Evolutionary conservation across 92 coral and sea anemone genomes (phyloP), one percentile per base, ranked within the genome.

Genomic region (Palythoa caribaeorum): DNA sequence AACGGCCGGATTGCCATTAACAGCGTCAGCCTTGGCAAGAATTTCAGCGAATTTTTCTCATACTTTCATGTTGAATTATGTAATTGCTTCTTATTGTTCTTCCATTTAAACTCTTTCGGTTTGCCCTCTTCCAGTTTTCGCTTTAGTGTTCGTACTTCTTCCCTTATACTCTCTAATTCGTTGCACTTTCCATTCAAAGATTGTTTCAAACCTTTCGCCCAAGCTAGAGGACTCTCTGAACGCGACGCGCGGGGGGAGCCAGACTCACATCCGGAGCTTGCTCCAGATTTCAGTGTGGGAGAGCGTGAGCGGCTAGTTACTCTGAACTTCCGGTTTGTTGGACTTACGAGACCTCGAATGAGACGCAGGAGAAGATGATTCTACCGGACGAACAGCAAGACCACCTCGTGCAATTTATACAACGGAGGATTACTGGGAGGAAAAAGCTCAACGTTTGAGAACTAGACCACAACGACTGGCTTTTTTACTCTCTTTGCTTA

Each of bases 141-240:
- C 78, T 73, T 73, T 7, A 73, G 78, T 73, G 55, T 39, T 37
- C 55, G 78, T 17, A 73, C 78, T 73, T 73, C 55, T 19, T 39
- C 16, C 74, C 44, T 28, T 11, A 69, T 60, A 60, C 68, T 60
- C n/a, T 60, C 20, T 15, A 60, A 60, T 60, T 60, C 68, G 16
- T 13, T 69, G 74, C 44, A 21, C 40, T 69, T 69, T 69, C 13
- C 74, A 69, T 17, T 69, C 44, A 69, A 69, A 69, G 78, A 37
- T 4, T 73, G 13, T 7, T 39, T 55, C 17, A 38, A 4, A 40
- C 15, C 52, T 73, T 14, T 73, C 21, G 78, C 78, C 57, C 78
- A 73, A 39, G 78, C 15, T 16, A 28, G 78, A 73, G 78, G 78
- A 16, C 50, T 35, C 55, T 73, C 78, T 38, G 54, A 73, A 73